phyloP scores from a whole-genome alignment of 2,797 vertebrate genomes.

The Acanthiza pusilla region DNA sequence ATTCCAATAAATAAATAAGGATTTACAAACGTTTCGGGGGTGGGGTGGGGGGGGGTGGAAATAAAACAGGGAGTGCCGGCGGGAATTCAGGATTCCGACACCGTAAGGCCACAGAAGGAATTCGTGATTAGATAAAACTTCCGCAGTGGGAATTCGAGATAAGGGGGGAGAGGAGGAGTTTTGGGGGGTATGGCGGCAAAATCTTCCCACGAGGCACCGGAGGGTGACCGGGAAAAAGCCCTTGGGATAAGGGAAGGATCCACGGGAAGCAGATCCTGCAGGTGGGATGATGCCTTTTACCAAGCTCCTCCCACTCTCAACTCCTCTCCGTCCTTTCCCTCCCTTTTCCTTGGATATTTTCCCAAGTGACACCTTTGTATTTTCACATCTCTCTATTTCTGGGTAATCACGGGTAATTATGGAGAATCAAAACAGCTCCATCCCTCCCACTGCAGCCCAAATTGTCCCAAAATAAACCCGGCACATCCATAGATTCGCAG shows the following conservation, averaged over 20 bases:
- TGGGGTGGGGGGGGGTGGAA: background rate
- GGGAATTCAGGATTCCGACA: background rate
- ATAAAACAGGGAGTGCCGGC: background rate
- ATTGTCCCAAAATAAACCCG: background rate
- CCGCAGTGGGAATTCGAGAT: background rate
- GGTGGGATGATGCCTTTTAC: background rate
- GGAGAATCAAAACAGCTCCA: background rate
- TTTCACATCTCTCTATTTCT: background rate
- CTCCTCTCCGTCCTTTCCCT: background rate
- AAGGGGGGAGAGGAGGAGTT: background rate
- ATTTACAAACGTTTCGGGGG: slow-evolving; percentile 60
- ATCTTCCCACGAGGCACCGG: no score
- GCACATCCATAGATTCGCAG: background rate
- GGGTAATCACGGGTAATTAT: background rate
- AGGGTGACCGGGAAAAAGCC: no score
- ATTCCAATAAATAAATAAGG: slow-evolving; percentile 77
- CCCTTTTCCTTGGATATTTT: background rate
- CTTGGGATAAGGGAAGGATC: background rate
- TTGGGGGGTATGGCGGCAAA: background rate
- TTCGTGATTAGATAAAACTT: background rate
- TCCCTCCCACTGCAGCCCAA: background rate
- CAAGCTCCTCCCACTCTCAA: background rate
- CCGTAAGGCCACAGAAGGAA: background rate
- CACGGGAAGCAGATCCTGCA: background rate
- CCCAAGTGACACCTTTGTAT: background rate